phyloP scores from a whole-genome alignment of 2,888 invertebrate genomes.

The Oligia strigilis region DNA sequence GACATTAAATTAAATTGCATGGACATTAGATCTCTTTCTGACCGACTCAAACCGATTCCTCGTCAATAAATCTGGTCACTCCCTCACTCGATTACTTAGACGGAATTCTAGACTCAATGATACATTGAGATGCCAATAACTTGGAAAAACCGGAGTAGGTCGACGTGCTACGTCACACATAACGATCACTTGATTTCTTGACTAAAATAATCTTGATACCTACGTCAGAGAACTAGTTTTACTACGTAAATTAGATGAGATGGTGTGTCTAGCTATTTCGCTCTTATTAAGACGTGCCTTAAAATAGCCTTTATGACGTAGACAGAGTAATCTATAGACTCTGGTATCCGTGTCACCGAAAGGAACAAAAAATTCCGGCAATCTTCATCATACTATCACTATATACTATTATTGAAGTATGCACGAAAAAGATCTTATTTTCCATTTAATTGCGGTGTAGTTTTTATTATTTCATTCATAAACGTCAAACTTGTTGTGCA shows the following conservation, averaged over 20 bases:
- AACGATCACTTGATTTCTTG: neutral
- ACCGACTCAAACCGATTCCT: neutral
- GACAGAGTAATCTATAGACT: no score
- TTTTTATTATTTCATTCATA: no score
- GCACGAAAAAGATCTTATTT: no score
- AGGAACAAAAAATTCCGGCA: no score
- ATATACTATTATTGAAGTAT: no score
- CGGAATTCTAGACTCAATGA: neutral
- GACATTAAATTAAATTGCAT: no score
- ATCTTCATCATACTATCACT: no score
- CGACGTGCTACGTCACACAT: slow-evolving; percentile 1
- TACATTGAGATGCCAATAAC: neutral
- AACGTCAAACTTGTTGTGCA: no score
- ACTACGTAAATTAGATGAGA: neutral
- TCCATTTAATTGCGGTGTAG: no score
- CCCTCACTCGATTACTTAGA: neutral
- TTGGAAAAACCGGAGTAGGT: neutral
- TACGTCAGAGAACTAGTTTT: slow-evolving; percentile 19
- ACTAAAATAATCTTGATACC: neutral
- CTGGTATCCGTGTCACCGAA: no score
- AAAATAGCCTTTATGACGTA: neutral
- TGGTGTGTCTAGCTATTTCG: neutral
- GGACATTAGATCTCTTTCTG: no score
- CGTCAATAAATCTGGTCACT: neutral
- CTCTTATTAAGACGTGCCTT: neutral